These are phyloP conservation scores for Drosophila lacertosa DNA, from an alignment of 1,140 invertebrate genomes.

Conservation along the genomic window DNA sequence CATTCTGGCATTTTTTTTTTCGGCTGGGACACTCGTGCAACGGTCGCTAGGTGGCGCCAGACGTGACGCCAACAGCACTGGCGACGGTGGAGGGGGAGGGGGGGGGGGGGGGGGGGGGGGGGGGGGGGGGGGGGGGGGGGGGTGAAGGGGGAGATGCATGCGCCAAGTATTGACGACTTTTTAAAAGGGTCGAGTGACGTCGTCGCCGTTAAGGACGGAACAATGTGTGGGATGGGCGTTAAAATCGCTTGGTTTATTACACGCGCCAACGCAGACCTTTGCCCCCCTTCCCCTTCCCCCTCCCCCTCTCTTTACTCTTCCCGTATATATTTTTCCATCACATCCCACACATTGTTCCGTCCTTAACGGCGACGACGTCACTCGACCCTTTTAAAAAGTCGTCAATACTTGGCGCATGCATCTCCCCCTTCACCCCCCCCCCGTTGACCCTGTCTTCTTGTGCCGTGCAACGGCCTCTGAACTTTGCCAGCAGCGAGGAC, in stretches of 20 bases:
- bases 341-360: conserved; percentile 23
- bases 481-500: conserved; percentile 34
- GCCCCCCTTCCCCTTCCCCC: neutral
- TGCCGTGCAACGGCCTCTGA: conserved; percentile 64
- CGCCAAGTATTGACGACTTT: conserved; percentile 81
- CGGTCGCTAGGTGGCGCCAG: conserved; percentile 72
- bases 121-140: conserved; percentile 8
- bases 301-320: no score
- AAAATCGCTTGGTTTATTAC: conserved; percentile 80
- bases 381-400: conserved; percentile 82
- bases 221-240: conserved; percentile 53
- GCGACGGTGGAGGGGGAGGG: conserved; percentile 15
- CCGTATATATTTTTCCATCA: conserved; percentile 1
- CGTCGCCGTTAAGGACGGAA: conserved; percentile 41
- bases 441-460: neutral
- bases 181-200: conserved; percentile 77
- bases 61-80: conserved; percentile 50
- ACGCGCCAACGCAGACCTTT: conserved; percentile 61
- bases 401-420: conserved; percentile 70
- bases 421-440: neutral
- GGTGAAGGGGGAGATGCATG: conserved; percentile 29
- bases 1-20: conserved; percentile 20
- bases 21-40: conserved; percentile 32
- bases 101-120: neutral
- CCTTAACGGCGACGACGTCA: conserved; percentile 56